These are phyloP conservation scores for Rhyacophila brunnea DNA, from an alignment of 1,140 invertebrate genomes.

Conservation along the genomic window DNA sequence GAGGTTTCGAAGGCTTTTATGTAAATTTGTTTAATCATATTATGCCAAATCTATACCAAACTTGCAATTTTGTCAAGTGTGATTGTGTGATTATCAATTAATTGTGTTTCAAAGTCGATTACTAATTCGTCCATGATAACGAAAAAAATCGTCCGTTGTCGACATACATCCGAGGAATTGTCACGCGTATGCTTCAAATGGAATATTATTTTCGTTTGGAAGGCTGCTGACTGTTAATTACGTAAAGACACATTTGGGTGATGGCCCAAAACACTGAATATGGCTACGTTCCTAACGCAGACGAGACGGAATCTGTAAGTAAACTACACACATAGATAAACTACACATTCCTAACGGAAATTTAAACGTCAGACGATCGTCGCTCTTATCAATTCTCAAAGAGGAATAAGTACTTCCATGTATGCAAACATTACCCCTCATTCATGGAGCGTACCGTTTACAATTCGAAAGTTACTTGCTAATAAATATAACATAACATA, in stretches of 20 bases:
- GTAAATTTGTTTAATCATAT: slow-evolving; percentile 29
- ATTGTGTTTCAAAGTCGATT: slow-evolving; percentile 8
- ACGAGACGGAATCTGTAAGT: slow-evolving; percentile 21
- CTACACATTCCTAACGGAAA: slow-evolving; percentile 18
- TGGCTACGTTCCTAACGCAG: slow-evolving; percentile 20
- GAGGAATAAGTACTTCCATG: too few relatives aligned
- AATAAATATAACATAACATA: too few relatives aligned
- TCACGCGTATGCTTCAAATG: slow-evolving; percentile 30
- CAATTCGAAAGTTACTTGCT: too few relatives aligned
- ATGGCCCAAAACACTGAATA: slow-evolving; percentile 26
- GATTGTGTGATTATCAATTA: slow-evolving; percentile 1
- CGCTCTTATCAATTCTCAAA: too few relatives aligned
- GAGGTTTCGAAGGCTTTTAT: slow-evolving; percentile 23
- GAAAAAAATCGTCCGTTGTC: slow-evolving; percentile 16
- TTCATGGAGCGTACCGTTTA: too few relatives aligned
- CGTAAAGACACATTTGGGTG: slow-evolving; percentile 21
- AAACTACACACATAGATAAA: slow-evolving; percentile 10
- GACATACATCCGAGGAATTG: slow-evolving; percentile 21
- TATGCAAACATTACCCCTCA: too few relatives aligned
- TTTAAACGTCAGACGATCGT: not conserved
- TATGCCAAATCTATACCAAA: slow-evolving; percentile 15
- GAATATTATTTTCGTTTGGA: slow-evolving; percentile 21
- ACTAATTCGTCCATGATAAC: slow-evolving; percentile 24
- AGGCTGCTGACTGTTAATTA: slow-evolving; percentile 27
- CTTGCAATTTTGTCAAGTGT: not conserved